Conservation (phyloP, 2,797 vertebrate genomes). For the Spondyliosoma cantharus region DNA sequence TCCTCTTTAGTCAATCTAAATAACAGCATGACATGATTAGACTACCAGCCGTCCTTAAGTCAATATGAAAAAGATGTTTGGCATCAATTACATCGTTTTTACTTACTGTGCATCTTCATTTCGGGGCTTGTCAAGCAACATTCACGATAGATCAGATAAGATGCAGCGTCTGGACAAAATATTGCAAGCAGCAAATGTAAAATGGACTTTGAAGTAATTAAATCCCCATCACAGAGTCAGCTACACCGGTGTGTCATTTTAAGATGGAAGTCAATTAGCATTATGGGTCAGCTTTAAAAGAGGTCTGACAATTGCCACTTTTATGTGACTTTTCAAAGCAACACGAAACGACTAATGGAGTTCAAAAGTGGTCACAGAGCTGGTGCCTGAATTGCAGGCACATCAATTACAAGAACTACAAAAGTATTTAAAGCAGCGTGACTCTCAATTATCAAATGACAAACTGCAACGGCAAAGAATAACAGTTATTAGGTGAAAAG, state of each 20-base stretch:
- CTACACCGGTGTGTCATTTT: constrained; percentile 7
- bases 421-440: constrained; percentile 42
- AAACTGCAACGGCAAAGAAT: constrained; percentile 26
- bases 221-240: constrained; percentile 21
- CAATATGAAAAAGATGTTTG: constrained; percentile 31
- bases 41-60: constrained; percentile 17
- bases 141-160: constrained; percentile 2
- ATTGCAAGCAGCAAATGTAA: constrained; percentile 31
- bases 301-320: constrained; percentile 40
- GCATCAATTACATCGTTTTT: constrained; percentile 33
- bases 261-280: constrained; percentile 41
- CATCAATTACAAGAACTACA: constrained; percentile 33
- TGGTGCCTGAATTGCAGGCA: constrained; percentile 27
- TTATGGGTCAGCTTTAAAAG: constrained; percentile 45
- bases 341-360: constrained; percentile 43
- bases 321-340: constrained; percentile 47
- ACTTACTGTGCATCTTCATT: constrained; percentile 29
- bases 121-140: constrained; percentile 31
- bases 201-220: constrained; percentile 13
- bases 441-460: constrained; percentile 47
- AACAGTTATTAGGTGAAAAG: constrained; percentile 2
- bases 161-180: constrained; percentile 33
- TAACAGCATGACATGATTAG: constrained; percentile 9
- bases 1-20: constrained; percentile 41
- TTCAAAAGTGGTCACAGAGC: constrained; percentile 44